Evolutionary conservation across 2,113 vertebrate species (phyloP), one percentile per base, ranked within the genome.

Genomic region (Hippocampus zosterae): DNA sequence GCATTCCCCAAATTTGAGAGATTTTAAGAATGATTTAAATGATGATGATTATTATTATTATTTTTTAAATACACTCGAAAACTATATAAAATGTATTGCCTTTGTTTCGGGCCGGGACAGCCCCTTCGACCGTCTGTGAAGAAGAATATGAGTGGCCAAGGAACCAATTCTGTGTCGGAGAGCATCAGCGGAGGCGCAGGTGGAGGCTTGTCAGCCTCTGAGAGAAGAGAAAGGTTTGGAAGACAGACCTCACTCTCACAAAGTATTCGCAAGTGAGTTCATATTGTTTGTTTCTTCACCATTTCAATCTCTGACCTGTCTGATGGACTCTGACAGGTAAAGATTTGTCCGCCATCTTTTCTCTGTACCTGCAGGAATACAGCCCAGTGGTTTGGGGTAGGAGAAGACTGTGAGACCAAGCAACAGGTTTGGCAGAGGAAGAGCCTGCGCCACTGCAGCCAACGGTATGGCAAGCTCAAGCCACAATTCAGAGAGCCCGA

Each of bases 301-400:
- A 57, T 27, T 27, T 5, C 25, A 27, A 57, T 2, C 62, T 37
- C 1, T 65, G 37, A 16, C 29, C 5, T 25, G 23, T 3, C n/a
- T 57, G 21, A 46, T 60, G 48, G 15, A 23, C 0, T 55, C 23
- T 55, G 42, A 1, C 44, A 18, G 40, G 25, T 67, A 21, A 69
- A 33, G 1, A 21, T 61, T 23, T 70, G 1, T 29, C 8, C 37
- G 1, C 19, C 33, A 1, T 44, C 21, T 46, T 77, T 10, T 5
- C 12, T 25, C 18, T 59, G 23, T 4, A 3, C 44, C 25, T 52
- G 3, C 78, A 99, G 97, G 83, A 90, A 93, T 59, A 94, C 96
- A 0, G 97, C 97, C 0, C 91, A 98, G 76, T 99, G 97, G 97
- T 98, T 99, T 0, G 97, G 97, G 0, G 89, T 99, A 52, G 95